A percentile compares a stretch with the other conserved stretches of the same genome.
Evolutionary conservation across 2,888 invertebrate genomes (phyloP).

Genomic region (Cremastinae sp.): DNA sequence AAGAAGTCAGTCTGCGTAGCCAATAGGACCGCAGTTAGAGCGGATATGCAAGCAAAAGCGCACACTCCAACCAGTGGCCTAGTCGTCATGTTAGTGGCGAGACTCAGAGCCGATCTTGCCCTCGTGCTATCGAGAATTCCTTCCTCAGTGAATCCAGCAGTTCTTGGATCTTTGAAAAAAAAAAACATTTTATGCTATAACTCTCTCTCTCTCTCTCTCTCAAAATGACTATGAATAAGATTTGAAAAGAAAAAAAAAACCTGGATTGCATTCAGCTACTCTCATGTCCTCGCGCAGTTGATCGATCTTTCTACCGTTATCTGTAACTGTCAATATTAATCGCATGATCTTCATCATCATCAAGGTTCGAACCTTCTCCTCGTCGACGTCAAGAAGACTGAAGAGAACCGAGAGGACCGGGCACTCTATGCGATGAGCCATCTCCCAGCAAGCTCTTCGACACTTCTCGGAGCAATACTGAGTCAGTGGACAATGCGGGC

Average conservation of each 20-base stretch:
- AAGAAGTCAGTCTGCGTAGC: slow-evolving; percentile 75
- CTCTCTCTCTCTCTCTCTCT: no score
- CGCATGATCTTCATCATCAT: slow-evolving; percentile 77
- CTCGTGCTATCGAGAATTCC: slow-evolving; percentile 71
- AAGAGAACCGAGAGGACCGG: slow-evolving; percentile 70
- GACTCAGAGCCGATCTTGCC: slow-evolving; percentile 73
- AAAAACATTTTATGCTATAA: background rate
- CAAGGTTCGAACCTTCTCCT: slow-evolving; percentile 75
- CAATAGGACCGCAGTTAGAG: slow-evolving; percentile 73
- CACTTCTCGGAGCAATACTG: slow-evolving; percentile 77
- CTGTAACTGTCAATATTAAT: slow-evolving; percentile 72
- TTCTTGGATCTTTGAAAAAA: slow-evolving; percentile 71
- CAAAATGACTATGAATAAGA: no score
- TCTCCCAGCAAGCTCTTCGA: slow-evolving; percentile 70
- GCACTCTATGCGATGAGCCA: slow-evolving; percentile 74
- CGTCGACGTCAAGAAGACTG: slow-evolving; percentile 74
- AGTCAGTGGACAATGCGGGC: slow-evolving; percentile 74
- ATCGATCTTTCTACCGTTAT: slow-evolving; percentile 71
- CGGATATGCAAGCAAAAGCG: slow-evolving; percentile 77
- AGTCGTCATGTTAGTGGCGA: slow-evolving; percentile 76
- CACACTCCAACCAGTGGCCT: slow-evolving; percentile 76
- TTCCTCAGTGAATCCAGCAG: slow-evolving; percentile 76
- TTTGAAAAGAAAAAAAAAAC: no score
- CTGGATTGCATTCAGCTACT: slow-evolving; percentile 74
- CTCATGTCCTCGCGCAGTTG: slow-evolving; percentile 72